These are phyloP conservation scores for Netelia fuscicornis DNA, from an alignment of 2,888 invertebrate genomes.

Conservation along the genomic window DNA sequence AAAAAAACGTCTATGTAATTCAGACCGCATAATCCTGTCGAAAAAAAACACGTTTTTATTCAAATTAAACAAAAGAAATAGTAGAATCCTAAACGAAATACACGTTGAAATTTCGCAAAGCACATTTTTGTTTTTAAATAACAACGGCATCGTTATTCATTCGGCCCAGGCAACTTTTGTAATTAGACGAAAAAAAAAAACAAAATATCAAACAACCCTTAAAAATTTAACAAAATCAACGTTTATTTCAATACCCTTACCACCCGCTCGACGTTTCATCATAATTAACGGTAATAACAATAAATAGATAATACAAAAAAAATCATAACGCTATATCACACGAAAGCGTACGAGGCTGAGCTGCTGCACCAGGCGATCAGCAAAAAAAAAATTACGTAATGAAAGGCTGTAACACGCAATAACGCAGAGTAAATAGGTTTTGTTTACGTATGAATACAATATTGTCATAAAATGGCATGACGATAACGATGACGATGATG, in stretches of 20 bases:
- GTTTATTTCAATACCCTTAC: not conserved
- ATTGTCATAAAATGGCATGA: conserved; percentile 5
- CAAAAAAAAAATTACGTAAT: conserved; percentile 60
- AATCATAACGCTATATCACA: conserved; percentile 59
- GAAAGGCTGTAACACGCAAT: conserved; percentile 64
- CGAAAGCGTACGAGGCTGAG: conserved; percentile 68
- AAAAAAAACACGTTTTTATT: conserved; percentile 42
- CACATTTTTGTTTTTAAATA: not conserved
- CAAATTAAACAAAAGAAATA: conserved; percentile 16
- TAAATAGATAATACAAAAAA: conserved; percentile 35
- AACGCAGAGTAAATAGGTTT: conserved; percentile 59
- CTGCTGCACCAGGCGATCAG: conserved; percentile 67
- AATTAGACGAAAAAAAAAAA: no score
- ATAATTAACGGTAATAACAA: not conserved
- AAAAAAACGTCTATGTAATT: conserved; percentile 35
- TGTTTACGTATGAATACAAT: not conserved
- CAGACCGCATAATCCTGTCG: not conserved
- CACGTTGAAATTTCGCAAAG: not conserved
- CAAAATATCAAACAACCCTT: no score
- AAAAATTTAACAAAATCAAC: not conserved
- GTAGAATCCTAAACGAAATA: conserved; percentile 28
- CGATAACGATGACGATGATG: conserved; percentile 30
- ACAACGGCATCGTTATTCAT: not conserved
- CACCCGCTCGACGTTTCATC: not conserved
- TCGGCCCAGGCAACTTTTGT: not conserved